Evolutionary conservation across 1,140 invertebrate species (phyloP).

Genomic region (Stegodyphus dumicola): DNA sequence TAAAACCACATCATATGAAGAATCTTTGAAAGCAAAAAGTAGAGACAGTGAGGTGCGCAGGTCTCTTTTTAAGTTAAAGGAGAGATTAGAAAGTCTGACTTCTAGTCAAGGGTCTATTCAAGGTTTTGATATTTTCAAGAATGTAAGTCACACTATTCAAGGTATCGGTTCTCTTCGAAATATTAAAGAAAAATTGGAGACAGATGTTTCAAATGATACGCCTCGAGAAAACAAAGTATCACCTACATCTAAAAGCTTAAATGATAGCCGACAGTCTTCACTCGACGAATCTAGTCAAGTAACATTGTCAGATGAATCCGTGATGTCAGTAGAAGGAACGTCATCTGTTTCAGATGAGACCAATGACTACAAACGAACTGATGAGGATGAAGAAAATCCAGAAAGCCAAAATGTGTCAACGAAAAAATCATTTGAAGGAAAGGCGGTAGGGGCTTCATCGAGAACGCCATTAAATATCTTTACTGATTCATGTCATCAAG

Average conservation of each 20-base stretch:
- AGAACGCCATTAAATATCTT: background rate
- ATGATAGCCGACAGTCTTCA: constrained; percentile 42
- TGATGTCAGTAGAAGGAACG: constrained; percentile 39
- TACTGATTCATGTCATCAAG: background rate
- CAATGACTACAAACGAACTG: constrained; percentile 32
- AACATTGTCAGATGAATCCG: constrained; percentile 41
- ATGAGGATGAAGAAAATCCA: constrained; percentile 40
- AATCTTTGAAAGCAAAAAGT: background rate
- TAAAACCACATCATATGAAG: background rate
- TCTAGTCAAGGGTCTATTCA: constrained; percentile 33
- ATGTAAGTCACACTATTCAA: constrained; percentile 21
- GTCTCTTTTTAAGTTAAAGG: constrained; percentile 25
- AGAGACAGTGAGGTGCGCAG: constrained; percentile 28
- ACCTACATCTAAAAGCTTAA: constrained; percentile 25
- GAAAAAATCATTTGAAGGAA: background rate
- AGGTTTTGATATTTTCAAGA: constrained; percentile 42
- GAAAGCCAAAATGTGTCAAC: constrained; percentile 26
- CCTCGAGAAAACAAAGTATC: background rate
- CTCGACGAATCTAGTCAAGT: constrained; percentile 46
- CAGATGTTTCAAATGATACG: constrained; percentile 6
- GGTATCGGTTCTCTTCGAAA: constrained; percentile 18
- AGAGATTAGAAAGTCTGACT: constrained; percentile 37
- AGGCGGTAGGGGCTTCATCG: background rate
- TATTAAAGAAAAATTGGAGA: constrained; percentile 37
- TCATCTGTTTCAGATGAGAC: constrained; percentile 39